Evolutionary conservation across 2,113 vertebrate species (phyloP), one percentile per base, ranked within the genome.

Genomic region (Pedetes capensis): DNA sequence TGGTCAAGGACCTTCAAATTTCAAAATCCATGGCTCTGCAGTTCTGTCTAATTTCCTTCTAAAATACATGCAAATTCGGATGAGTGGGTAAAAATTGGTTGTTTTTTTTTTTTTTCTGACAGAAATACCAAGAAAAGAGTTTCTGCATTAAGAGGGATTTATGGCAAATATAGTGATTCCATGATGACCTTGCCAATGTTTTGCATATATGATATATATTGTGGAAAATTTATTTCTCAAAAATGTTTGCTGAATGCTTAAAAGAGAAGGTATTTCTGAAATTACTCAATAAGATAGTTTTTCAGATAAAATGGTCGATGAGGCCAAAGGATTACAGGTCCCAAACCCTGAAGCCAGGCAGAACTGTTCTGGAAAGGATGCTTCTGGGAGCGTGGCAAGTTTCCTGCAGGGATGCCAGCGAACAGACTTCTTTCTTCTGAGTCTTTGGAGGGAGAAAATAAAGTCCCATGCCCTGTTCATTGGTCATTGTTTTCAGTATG

Each of bases 211-310:
- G 75, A 79, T 61, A 29, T 61, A 29, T 37, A 20, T 29, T 82
- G 53, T 44, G 10, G 18, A 78, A 82, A 32, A 53, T 72, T 66
- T 90, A 68, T 68, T 72, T 91, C 18, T 66, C 61, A 34, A 95
- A n/a, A 81, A 72, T 79, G 69, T 37, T 92, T 87, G 13, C 82
- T 69, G 69, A 93, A 74, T 68, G 13, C 23, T 68, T 69, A 27
- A 42, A 66, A 76, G 66, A 92, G 89, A 87, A 84, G 37, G 9
- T 66, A 71, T 59, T 83, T 80, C 75, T 96, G 76, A 89, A 63
- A 39, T 55, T 79, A 80, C 51, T 68, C 37, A 71, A 5, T 29
- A 93, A 23, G 49, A 25, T 91, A 55, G n/a, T 29, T 86, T 91
- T 74, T 57, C 75, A 84, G 51, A 78, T 87, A 68, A 92, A 72